Evolutionary conservation across 2,797 vertebrate genomes (phyloP).

Genomic region (Micrastur ruficollis): DNA sequence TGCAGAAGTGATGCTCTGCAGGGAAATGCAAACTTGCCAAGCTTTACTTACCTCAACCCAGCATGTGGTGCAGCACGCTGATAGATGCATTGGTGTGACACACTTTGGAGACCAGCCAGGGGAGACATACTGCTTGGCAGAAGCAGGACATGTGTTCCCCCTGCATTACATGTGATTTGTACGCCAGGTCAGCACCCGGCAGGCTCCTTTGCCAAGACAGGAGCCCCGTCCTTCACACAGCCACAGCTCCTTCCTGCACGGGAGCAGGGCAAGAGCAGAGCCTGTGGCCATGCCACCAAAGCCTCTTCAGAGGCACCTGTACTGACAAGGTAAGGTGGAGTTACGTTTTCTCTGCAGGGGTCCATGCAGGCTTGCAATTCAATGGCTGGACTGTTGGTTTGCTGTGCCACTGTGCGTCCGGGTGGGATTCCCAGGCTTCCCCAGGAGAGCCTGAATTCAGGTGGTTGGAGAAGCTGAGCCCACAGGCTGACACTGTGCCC

Average conservation of each 20-base stretch:
- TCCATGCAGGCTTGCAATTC: accelerated
- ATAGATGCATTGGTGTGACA: neutral
- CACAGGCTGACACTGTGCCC: neutral
- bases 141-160: neutral
- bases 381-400: neutral
- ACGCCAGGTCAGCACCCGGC: neutral
- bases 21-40: neutral
- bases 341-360: neutral
- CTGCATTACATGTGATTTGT: neutral
- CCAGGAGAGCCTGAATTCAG: neutral
- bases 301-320: neutral
- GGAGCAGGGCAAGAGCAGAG: neutral
- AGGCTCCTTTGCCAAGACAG: accelerated
- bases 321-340: neutral
- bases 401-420: accelerated
- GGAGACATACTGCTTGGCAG: neutral
- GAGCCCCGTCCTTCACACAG: neutral
- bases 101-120: neutral
- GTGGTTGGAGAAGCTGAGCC: neutral
- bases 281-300: neutral
- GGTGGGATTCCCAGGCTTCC: neutral
- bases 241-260: neutral
- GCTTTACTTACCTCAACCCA: neutral
- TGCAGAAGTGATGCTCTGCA: neutral
- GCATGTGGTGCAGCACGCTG: neutral